A percentile compares a stretch with the other conserved stretches of the same genome.
Evolutionary conservation across 2,888 invertebrate species (phyloP).

Genomic region (Eristalis arbustorum): DNA sequence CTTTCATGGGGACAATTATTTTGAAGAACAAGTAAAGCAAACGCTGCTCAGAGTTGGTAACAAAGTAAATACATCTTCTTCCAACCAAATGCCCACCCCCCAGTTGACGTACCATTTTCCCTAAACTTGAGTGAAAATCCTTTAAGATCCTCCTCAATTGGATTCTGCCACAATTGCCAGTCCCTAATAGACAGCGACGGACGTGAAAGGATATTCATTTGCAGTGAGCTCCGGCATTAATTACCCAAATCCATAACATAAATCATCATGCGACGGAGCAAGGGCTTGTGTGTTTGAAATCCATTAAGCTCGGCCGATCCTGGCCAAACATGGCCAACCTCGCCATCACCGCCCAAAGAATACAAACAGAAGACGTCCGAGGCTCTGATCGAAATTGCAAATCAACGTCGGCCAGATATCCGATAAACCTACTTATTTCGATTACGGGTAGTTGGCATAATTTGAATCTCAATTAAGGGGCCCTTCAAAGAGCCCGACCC

Average conservation of each 20-base stretch:
- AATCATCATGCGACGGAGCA: background rate
- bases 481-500: background rate
- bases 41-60: too few relatives aligned
- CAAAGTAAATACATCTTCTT: too few relatives aligned
- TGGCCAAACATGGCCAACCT: background rate
- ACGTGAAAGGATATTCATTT: background rate
- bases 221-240: background rate
- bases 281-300: background rate
- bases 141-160: too few relatives aligned
- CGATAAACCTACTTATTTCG: constrained; percentile 10
- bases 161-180: too few relatives aligned
- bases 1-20: too few relatives aligned
- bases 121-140: too few relatives aligned
- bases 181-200: background rate
- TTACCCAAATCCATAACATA: background rate
- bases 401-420: background rate
- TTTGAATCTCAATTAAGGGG: background rate
- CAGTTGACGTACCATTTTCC: too few relatives aligned
- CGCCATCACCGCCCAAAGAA: background rate
- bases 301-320: background rate
- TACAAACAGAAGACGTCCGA: background rate
- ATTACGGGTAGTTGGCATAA: background rate
- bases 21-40: too few relatives aligned
- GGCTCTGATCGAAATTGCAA: background rate
- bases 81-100: too few relatives aligned